Base-by-base conservation (phyloP, 2,888 invertebrate genomes). In the Caenorhabditis doughertyi region DNA sequence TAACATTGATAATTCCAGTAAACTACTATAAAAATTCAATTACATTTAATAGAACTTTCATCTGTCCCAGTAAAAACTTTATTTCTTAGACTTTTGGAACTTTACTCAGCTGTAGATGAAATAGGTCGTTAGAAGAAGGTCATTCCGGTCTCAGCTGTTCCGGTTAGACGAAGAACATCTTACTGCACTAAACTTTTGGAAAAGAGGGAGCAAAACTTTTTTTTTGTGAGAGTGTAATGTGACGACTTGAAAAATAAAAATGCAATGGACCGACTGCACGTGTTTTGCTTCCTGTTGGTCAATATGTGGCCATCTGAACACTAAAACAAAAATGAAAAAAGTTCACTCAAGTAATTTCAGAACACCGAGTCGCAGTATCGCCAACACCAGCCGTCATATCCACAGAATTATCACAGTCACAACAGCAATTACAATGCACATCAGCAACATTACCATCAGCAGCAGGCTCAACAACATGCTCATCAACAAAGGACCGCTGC, bases 351-450 rank as follows among this genome's bases (percentile, higher is more conserved):
- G n/a, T n/a, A n/a, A 11, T 67, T 82, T 8, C 72, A 77, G 73
- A 79, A 29, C 47, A 44, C 64, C 42, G 73, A 74, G 44, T 74
- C 81, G 13, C 83, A 83, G 29, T 73, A 83, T 21, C 74, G 74
- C 21, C 76, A 71, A 29, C 70, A 74, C 13, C 73, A 79, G 58
- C 76, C 67, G n/a, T 56, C 62, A 9, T 64, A 82, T 39, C 83
- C 62, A 16, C 74, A 76, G 13, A 64, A 81, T 53, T 53, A 53
- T 49, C 58, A 60, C 51, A 68, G 42, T 23, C 74, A 65, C 35
- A 70, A 58, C 39, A 60, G 49, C 49, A 70, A 56, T 58, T 62
- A 71, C 68, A 72, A 73, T 49, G 39, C 18, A n/a, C 44, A 77
- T 42, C 32, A 79, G 3, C 62, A 79, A 18, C 74, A 83, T 23